Evolutionary conservation across 2,888 invertebrate genomes (phyloP).

Genomic region (Cantharis lateralis): DNA sequence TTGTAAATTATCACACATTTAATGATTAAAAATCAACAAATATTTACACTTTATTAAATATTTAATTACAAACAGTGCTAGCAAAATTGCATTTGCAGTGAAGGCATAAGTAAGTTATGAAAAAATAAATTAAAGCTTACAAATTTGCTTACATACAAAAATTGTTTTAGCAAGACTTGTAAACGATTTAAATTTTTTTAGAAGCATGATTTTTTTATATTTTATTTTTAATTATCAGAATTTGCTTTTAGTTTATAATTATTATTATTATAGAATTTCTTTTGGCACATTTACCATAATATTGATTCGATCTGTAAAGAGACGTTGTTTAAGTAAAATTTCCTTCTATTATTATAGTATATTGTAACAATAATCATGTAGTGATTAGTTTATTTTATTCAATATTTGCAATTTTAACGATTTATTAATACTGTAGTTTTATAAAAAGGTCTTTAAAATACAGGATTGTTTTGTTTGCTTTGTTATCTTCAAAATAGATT

Average conservation of each 20-base stretch:
- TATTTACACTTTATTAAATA: conserved; percentile 25
- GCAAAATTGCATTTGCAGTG: conserved; percentile 49
- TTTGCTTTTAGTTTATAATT: background rate
- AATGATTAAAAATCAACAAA: conserved; percentile 25
- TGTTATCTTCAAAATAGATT: conserved; percentile 22
- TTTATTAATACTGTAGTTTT: conserved; percentile 46
- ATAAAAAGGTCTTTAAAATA: conserved; percentile 39
- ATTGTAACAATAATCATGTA: background rate
- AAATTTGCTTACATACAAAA: background rate
- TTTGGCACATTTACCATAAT: conserved; percentile 1
- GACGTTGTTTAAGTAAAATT: background rate
- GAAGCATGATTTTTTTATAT: conserved; percentile 12
- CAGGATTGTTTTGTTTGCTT: conserved; percentile 15
- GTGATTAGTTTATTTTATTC: conserved; percentile 5
- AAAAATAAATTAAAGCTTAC: conserved; percentile 9
- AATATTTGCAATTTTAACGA: conserved; percentile 9
- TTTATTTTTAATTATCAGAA: background rate
- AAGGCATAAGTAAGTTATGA: conserved; percentile 45
- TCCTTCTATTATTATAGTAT: background rate
- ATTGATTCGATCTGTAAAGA: background rate
- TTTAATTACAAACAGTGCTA: conserved; percentile 47
- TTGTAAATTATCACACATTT: conserved; percentile 20
- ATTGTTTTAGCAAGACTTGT: conserved; percentile 5
- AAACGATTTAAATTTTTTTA: conserved; percentile 1
- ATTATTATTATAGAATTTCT: background rate